Base-by-base conservation (phyloP, 2,113 vertebrate species). In the Coptodon bakossiorum region DNA sequence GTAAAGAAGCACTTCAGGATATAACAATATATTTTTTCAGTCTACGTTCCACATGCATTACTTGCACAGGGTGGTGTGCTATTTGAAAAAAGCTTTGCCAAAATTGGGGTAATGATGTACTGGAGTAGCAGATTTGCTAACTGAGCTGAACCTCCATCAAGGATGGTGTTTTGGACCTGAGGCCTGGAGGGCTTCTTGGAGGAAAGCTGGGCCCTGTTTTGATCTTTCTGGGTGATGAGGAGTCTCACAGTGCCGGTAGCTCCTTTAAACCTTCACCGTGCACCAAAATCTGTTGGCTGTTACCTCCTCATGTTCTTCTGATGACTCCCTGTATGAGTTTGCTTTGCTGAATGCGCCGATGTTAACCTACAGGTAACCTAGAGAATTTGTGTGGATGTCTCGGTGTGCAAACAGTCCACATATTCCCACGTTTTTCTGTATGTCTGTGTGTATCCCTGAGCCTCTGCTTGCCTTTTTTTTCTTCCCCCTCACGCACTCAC, bases 101-200 rank as follows among this genome's bases (percentile, higher is more conserved):
- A 89, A 87, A 84, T 89, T 87, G 54, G 89, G 87, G 84, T 92
- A 92, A 92, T 92, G 92, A 92, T 91, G 87, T 89, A 89, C 84
- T 78, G 81, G 17, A 91, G 86, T 68, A 63, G 11, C 50, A 76
- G 81, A 17, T 83, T 83, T 84, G 79, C 38, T 88, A 82, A 84
- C 66, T 22, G 73, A 87, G 50, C 88, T 89, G 84, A 94, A 83
- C 61, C 68, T 57, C 48, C 52, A 85, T 94, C 90, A 93, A 89
- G 93, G 88, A 78, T 66, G 45, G n/a, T 53, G 86, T 82, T 86
- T 91, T 83, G 84, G 91, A 85, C 34, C 40, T 16, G 36, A 89
- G 80, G 63, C 52, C 92, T 40, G 3, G 63, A 76, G 89, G 88
- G 66, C 80, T 82, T 92, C 80, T 93, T 88, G 76, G 83, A 90